Percentiles rank a stretch among this genome's conserved stretches.
Conservation (phyloP, 2,888 invertebrate species). For the Chrysomela aeneicollis region DNA sequence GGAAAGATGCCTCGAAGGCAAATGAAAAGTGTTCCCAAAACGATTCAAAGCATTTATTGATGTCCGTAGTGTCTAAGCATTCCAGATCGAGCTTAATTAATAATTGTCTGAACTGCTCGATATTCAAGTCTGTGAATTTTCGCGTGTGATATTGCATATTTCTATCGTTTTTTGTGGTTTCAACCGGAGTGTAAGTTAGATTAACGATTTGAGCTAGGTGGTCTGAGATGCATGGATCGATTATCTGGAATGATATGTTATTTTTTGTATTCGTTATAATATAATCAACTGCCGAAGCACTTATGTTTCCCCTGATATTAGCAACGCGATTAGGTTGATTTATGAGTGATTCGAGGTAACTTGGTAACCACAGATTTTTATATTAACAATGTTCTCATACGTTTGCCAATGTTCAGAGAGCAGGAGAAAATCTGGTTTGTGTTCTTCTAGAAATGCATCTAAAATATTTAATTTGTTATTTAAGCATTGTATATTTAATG, state of each 20-base stretch:
- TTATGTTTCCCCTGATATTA: constrained; percentile 4
- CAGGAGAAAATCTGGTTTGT: not conserved
- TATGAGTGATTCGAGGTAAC: not conserved
- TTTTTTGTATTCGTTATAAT: not conserved
- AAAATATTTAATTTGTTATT: not conserved
- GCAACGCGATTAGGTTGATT: not conserved
- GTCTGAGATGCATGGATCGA: constrained; percentile 7
- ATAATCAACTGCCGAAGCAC: not conserved
- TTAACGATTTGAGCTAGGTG: not conserved
- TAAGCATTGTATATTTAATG: not conserved
- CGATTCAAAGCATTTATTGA: not conserved
- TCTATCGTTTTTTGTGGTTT: too few relatives aligned
- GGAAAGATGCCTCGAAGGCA: not conserved
- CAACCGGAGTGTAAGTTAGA: too few relatives aligned
- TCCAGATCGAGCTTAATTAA: not conserved
- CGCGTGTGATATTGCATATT: not conserved
- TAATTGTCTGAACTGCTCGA: not conserved
- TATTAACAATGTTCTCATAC: not conserved
- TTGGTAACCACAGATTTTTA: not conserved
- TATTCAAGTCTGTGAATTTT: not conserved
- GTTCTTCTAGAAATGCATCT: not conserved
- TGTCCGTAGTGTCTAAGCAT: not conserved
- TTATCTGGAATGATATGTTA: not conserved
- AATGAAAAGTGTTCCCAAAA: constrained; percentile 6
- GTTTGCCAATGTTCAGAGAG: constrained; percentile 7